Conservation (phyloP, 2,888 invertebrate species). For the Conops quadrifasciatus region DNA sequence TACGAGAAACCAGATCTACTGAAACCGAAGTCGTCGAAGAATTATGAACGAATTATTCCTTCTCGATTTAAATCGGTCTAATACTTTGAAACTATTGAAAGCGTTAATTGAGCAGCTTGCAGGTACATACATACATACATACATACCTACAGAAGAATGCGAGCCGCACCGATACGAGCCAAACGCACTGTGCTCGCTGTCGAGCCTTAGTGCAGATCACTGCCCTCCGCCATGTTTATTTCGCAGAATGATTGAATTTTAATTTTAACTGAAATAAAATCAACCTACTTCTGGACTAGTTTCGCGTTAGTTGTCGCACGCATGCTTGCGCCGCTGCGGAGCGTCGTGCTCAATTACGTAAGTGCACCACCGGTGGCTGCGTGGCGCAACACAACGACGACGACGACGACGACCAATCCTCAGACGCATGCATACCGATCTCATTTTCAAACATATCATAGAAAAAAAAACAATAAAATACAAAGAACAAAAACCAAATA, state of each 20-base stretch:
- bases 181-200: not conserved
- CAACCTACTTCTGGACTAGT: slow-evolving; percentile 43
- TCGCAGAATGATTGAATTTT: slow-evolving; percentile 43
- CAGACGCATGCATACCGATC: slow-evolving; percentile 16
- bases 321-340: slow-evolving; percentile 36
- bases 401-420: slow-evolving; percentile 16
- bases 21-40: too few species aligned
- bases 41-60: not conserved
- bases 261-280: slow-evolving; percentile 40
- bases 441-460: slow-evolving; percentile 3
- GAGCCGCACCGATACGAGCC: slow-evolving; percentile 6
- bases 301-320: slow-evolving; percentile 39
- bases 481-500: not conserved
- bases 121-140: too few species aligned
- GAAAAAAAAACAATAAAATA: too few species aligned
- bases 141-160: slow-evolving; percentile 9
- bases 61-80: slow-evolving; percentile 13
- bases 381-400: slow-evolving; percentile 16
- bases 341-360: slow-evolving; percentile 40
- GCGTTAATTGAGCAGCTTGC: slow-evolving; percentile 40
- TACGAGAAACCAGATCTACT: not conserved
- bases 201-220: slow-evolving; percentile 36
- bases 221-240: slow-evolving; percentile 41
- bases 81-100: slow-evolving; percentile 23
- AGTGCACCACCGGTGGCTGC: slow-evolving; percentile 27